These are phyloP conservation scores for Athene noctua DNA, from an alignment of 2,113 vertebrate species.

Conservation along the genomic window DNA sequence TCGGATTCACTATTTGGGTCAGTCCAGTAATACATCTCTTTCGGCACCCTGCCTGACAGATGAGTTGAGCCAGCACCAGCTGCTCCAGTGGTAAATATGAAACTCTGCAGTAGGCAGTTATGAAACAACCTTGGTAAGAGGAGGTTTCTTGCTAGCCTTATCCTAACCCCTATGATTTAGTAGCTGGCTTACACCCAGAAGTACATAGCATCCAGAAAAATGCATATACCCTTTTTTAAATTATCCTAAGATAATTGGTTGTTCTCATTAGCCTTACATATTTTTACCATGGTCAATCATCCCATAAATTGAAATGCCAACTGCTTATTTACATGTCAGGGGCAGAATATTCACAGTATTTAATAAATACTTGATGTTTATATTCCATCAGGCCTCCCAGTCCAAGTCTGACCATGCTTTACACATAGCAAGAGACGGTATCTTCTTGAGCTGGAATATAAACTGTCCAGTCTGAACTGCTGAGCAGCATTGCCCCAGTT, in stretches of 20 bases:
- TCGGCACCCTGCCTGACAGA: conserved; percentile 33
- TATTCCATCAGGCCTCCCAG: not conserved
- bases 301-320: not conserved
- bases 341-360: conserved; percentile 18
- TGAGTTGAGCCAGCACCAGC: conserved; percentile 60
- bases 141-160: conserved; percentile 1
- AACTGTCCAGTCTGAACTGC: not conserved
- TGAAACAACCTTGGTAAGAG: conserved; percentile 46
- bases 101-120: conserved; percentile 50
- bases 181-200: not conserved
- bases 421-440: not conserved
- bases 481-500: not conserved
- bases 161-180: conserved; percentile 21
- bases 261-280: not conserved
- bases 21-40: conserved; percentile 46
- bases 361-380: conserved; percentile 24
- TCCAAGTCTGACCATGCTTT: not conserved
- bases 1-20: conserved; percentile 12
- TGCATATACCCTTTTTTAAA: not conserved
- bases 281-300: not conserved
- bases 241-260: not conserved
- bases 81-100: conserved; percentile 31
- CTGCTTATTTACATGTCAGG: not conserved
- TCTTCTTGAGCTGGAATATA: not conserved
- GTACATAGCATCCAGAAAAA: not conserved